phyloP scores from a whole-genome alignment of 2,888 invertebrate species.

The Andrena praecox region DNA sequence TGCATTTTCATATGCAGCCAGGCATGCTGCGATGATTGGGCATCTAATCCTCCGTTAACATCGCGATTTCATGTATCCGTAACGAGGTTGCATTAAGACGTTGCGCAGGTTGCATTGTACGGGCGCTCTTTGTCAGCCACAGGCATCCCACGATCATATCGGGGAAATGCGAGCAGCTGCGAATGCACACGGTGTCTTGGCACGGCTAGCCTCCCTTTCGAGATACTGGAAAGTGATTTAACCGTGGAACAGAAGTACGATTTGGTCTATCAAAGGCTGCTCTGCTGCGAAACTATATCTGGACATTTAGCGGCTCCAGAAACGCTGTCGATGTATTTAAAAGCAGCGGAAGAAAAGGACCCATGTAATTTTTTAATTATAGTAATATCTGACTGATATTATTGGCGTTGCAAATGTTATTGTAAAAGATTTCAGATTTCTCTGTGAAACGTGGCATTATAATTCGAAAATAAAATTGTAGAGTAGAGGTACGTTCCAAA shows the following conservation, averaged over 20 bases:
- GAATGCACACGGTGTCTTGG: slow-evolving; percentile 25
- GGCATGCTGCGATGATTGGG: background rate
- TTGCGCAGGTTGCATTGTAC: slow-evolving; percentile 28
- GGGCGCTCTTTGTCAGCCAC: slow-evolving; percentile 27
- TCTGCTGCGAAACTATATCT: too few species aligned
- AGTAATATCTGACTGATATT: too few species aligned
- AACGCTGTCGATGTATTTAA: too few species aligned
- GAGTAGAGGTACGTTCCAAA: too few species aligned
- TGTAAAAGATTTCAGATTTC: too few species aligned
- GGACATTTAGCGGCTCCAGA: too few species aligned
- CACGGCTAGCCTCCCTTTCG: slow-evolving; percentile 15
- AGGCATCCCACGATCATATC: slow-evolving; percentile 43
- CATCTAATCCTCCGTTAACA: slow-evolving; percentile 32
- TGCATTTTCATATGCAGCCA: slow-evolving; percentile 9
- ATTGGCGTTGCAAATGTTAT: too few species aligned
- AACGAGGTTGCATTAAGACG: slow-evolving; percentile 49
- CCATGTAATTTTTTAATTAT: too few species aligned
- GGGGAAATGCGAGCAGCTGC: slow-evolving; percentile 38
- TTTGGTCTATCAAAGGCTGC: slow-evolving; percentile 1
- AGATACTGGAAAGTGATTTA: slow-evolving; percentile 13
- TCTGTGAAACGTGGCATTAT: too few species aligned
- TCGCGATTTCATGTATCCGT: slow-evolving; percentile 37
- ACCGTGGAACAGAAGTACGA: slow-evolving; percentile 11
- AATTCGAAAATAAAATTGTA: too few species aligned
- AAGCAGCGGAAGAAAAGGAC: too few species aligned